A percentile compares a stretch with the other conserved stretches of the same genome.
phyloP scores from a whole-genome alignment of 2,888 invertebrate species.

The Macrosoma leucophasiata region DNA sequence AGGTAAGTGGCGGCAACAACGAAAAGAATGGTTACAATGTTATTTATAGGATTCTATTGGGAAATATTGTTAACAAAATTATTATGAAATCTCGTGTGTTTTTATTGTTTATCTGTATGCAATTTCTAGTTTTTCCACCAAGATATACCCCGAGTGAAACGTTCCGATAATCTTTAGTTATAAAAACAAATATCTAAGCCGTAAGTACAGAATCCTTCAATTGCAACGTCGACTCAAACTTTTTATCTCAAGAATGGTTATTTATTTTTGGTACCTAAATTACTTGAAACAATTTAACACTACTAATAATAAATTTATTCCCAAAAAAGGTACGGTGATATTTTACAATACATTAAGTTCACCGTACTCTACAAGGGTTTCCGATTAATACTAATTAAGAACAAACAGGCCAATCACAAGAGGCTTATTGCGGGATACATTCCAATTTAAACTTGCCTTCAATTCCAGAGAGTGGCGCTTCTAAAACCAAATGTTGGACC shows the following conservation, averaged over 20 bases:
- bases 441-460: conserved; percentile 74
- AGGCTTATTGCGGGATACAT: conserved; percentile 74
- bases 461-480: conserved; percentile 57
- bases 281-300: not conserved
- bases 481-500: conserved; percentile 71
- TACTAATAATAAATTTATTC: no score
- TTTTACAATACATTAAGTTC: conserved; percentile 36
- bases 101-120: no score
- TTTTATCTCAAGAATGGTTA: not conserved
- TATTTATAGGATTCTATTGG: no score
- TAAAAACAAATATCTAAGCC: no score
- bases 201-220: no score
- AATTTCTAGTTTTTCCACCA: no score
- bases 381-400: conserved; percentile 74
- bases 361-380: conserved; percentile 47
- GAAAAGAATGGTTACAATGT: no score
- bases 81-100: no score
- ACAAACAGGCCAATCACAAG: conserved; percentile 72
- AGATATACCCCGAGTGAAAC: no score
- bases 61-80: no score
- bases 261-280: conserved; percentile 1
- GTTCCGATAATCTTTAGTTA: no score
- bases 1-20: no score
- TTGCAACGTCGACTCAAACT: conserved; percentile 1
- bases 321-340: conserved; percentile 30